phyloP scores from a whole-genome alignment of 2,888 invertebrate genomes.

The Neria commutata region DNA sequence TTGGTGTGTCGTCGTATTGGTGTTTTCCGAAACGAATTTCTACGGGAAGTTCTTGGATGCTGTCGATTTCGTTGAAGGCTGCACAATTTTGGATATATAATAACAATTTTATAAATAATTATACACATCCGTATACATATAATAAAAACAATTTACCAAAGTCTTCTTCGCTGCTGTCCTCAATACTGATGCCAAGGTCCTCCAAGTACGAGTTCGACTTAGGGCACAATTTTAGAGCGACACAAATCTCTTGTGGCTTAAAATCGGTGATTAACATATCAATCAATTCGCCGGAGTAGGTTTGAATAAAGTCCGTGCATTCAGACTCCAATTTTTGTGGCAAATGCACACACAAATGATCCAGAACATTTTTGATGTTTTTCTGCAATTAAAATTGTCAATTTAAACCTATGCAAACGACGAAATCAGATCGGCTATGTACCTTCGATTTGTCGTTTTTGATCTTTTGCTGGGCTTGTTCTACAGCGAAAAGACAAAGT shows the following conservation, averaged over 20 bases:
- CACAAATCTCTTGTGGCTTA: slow-evolving; percentile 77
- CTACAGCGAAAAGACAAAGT: slow-evolving; percentile 81
- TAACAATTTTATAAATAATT: too few relatives aligned
- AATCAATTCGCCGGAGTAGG: slow-evolving; percentile 76
- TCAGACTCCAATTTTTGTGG: slow-evolving; percentile 69
- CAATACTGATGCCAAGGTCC: slow-evolving; percentile 44
- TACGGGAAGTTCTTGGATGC: slow-evolving; percentile 50
- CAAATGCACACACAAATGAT: slow-evolving; percentile 73
- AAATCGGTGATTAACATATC: slow-evolving; percentile 81
- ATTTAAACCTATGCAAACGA: slow-evolving; percentile 6
- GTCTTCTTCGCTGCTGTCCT: slow-evolving; percentile 32
- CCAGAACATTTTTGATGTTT: slow-evolving; percentile 72
- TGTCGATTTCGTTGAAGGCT: slow-evolving; percentile 41
- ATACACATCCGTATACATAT: neutral
- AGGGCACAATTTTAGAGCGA: slow-evolving; percentile 75
- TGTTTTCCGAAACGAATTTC: slow-evolving; percentile 42
- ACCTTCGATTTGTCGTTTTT: slow-evolving; percentile 79
- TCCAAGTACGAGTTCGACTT: slow-evolving; percentile 62
- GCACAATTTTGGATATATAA: too few relatives aligned
- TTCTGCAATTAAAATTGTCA: slow-evolving; percentile 63
- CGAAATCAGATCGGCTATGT: slow-evolving; percentile 13
- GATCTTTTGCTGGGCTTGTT: slow-evolving; percentile 75
- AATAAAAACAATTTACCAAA: slow-evolving; percentile 27
- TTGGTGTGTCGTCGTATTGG: slow-evolving; percentile 42
- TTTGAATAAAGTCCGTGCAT: slow-evolving; percentile 78